Evolutionary conservation across 2,113 vertebrate species (phyloP).

Genomic region (Dasyprocta punctata): DNA sequence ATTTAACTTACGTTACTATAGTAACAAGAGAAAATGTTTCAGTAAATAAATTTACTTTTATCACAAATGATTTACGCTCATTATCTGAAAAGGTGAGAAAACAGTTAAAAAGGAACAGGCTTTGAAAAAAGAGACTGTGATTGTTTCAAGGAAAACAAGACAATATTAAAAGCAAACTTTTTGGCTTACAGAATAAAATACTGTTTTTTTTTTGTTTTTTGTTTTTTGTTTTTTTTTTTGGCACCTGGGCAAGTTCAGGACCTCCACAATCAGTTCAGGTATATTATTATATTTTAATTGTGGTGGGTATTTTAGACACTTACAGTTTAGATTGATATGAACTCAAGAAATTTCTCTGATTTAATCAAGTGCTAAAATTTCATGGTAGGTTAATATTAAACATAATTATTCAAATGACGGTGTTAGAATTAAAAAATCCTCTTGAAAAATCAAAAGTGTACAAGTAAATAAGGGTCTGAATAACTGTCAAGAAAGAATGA

Average conservation of each 20-base stretch:
- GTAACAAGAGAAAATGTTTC: not conserved
- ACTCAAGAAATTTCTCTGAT: not conserved
- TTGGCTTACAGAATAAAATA: not conserved
- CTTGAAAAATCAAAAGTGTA: not conserved
- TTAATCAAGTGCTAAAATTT: slow-evolving; percentile 37
- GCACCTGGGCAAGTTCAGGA: not conserved
- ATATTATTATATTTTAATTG: not conserved
- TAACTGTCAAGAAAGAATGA: not conserved
- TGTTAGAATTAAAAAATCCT: not conserved
- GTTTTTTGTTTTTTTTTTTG: not conserved
- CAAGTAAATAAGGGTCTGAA: not conserved
- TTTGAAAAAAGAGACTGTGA: not conserved
- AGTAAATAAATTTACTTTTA: slow-evolving; percentile 9
- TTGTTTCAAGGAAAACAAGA: not conserved
- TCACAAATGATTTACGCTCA: not conserved
- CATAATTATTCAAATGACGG: not conserved
- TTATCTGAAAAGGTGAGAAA: not conserved
- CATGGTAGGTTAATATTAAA: not conserved
- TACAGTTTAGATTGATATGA: slow-evolving; percentile 20
- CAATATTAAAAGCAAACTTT: not conserved
- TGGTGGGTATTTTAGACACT: not conserved
- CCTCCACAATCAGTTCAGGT: not conserved
- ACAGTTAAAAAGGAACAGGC: not conserved
- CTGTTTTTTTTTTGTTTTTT: not conserved
- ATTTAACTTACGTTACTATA: not conserved